Evolutionary conservation across 2,888 invertebrate species (phyloP).

Genomic region (Diachrysia chrysitis): DNA sequence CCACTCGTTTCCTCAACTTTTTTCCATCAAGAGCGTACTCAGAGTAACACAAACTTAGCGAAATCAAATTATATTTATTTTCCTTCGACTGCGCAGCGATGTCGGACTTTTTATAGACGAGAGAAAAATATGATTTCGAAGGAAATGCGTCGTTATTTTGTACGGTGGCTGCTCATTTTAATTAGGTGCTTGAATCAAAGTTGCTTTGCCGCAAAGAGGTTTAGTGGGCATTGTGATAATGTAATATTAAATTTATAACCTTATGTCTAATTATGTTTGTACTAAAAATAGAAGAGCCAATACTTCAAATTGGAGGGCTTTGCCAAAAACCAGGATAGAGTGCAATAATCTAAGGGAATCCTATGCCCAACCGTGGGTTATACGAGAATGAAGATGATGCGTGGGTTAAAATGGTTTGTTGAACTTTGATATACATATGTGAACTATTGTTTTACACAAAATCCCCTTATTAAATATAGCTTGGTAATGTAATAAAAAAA

Average conservation of each 20-base stretch:
- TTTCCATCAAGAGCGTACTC: conserved; percentile 16
- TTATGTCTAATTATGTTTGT: not conserved
- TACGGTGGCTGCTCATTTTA: conserved; percentile 1
- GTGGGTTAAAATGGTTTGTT: too few species aligned
- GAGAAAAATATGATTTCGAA: conserved; percentile 34
- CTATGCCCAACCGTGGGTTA: too few species aligned
- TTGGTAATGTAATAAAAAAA: too few species aligned
- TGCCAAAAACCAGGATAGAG: too few species aligned
- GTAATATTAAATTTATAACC: not conserved
- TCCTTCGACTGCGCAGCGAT: conserved; percentile 37
- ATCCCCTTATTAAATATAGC: too few species aligned
- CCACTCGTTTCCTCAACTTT: conserved; percentile 15
- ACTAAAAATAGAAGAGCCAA: too few species aligned
- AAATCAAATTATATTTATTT: conserved; percentile 57
- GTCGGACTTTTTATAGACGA: conserved; percentile 26
- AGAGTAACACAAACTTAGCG: conserved; percentile 39
- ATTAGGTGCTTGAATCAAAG: not conserved
- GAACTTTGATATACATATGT: too few species aligned
- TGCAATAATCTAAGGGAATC: too few species aligned
- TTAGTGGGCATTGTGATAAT: not conserved
- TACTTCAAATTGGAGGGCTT: too few species aligned
- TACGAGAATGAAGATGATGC: too few species aligned
- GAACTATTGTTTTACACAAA: too few species aligned
- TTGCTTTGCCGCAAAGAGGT: not conserved
- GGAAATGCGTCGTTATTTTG: conserved; percentile 36